These are phyloP conservation scores for Nebria brevicollis DNA, from an alignment of 2,888 invertebrate species.

Conservation along the genomic window DNA sequence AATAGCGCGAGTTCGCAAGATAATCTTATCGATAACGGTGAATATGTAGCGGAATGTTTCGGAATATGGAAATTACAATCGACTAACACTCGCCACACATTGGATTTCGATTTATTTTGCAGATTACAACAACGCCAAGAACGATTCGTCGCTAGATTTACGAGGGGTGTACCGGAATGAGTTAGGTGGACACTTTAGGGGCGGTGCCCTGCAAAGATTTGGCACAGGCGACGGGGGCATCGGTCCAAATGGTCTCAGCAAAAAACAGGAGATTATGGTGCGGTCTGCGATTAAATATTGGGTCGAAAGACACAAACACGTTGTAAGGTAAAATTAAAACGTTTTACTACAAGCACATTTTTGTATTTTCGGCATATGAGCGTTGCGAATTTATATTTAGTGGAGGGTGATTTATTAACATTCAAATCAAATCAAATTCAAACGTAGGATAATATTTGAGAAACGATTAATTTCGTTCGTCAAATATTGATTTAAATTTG, in stretches of 20 bases:
- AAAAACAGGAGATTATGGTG: slow-evolving; percentile 86
- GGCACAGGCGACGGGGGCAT: slow-evolving; percentile 62
- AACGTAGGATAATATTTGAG: too few relatives aligned
- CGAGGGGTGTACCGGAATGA: slow-evolving; percentile 82
- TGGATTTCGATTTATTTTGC: slow-evolving; percentile 30
- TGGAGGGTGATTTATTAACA: too few relatives aligned
- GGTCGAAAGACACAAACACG: slow-evolving; percentile 90
- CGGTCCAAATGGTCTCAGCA: slow-evolving; percentile 82
- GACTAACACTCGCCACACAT: background rate
- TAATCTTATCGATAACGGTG: slow-evolving; percentile 56
- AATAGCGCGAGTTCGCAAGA: slow-evolving; percentile 63
- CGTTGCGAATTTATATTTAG: too few relatives aligned
- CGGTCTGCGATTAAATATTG: slow-evolving; percentile 89
- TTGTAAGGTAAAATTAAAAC: slow-evolving; percentile 73
- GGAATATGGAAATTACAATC: background rate
- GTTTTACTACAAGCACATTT: background rate
- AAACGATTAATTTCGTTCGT: too few relatives aligned
- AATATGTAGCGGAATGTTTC: slow-evolving; percentile 5
- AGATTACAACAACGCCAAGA: slow-evolving; percentile 62
- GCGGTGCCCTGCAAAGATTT: slow-evolving; percentile 75
- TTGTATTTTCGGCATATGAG: background rate
- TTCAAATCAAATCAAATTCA: too few relatives aligned
- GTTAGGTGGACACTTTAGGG: slow-evolving; percentile 78
- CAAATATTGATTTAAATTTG: too few relatives aligned
- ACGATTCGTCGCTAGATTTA: slow-evolving; percentile 70